These are phyloP conservation scores for Amblyraja radiata DNA, from an alignment of 2,797 vertebrate genomes.

Conservation along the genomic window DNA sequence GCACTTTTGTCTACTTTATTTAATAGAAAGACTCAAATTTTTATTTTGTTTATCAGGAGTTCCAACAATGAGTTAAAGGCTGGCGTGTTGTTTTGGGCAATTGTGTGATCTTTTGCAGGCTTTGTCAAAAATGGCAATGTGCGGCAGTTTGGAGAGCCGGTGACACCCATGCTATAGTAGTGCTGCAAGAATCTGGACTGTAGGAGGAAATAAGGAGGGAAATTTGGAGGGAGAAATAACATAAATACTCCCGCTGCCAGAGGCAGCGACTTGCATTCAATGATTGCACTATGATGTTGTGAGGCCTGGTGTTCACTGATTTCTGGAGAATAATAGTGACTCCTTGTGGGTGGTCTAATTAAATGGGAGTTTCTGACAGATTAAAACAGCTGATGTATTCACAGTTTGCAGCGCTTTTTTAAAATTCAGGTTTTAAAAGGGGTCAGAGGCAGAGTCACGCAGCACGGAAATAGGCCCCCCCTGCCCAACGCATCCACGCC, in stretches of 20 bases:
- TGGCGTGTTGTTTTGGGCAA: neutral
- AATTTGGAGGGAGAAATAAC: neutral
- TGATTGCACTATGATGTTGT: neutral
- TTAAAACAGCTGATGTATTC: neutral
- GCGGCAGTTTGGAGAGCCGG: no score
- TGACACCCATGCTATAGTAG: no score
- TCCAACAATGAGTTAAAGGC: neutral
- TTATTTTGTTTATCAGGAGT: no score
- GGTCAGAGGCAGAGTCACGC: neutral
- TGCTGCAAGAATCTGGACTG: neutral
- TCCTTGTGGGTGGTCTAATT: neutral
- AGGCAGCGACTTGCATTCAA: neutral
- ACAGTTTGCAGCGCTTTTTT: neutral
- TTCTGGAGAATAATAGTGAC: neutral
- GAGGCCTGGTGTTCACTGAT: neutral
- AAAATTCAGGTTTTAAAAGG: neutral
- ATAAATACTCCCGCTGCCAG: neutral
- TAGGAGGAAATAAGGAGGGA: neutral
- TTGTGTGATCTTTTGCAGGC: neutral
- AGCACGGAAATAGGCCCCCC: no score
- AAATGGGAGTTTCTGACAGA: neutral
- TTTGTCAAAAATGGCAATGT: neutral
- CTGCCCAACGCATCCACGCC: no score
- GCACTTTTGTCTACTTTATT: no score
- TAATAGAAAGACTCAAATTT: no score